Evolutionary conservation across 2,113 vertebrate species (phyloP), one percentile per base, ranked within the genome.

Genomic region (Actenoides lindsayi): DNA sequence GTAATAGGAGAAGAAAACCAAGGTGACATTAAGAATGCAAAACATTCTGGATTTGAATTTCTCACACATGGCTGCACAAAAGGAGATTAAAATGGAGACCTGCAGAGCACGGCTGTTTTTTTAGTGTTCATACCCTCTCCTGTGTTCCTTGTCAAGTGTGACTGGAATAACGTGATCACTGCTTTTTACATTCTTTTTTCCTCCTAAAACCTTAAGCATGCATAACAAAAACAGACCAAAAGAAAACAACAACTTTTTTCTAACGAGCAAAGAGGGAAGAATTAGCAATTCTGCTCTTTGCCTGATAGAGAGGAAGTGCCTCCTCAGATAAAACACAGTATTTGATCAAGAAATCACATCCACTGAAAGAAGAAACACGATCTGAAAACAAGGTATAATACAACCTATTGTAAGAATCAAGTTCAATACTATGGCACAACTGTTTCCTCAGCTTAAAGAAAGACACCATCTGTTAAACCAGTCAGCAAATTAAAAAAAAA

Each of bases 381-480:
- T 56, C 77, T 64, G 31, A 90, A 94, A 75, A 20, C 28, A 56
- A 71, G 65, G 78, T 77, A 85, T 7, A 90, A 78, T 73, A 82
- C 25, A 76, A 82, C 10, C 56, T 84, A 65, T 64, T 90, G 60
- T 87, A 71, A 78, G 62, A 87, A 60, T 19, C 51, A 89, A 94
- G 71, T 62, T 90, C 76, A 76, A 44, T 37, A 62, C 28, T 69
- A 71, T 0, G 8, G 80, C 89, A 95, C 83, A 93, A 96, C 44
- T 89, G 79, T 75, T 96, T 81, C 79, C 90, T 88, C 77, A 65
- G 65, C 83, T 94, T 83, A 78, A 77, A 95, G 76, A 60, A 48
- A 83, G 37, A 20, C 25, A 56, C 65, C 1, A 5, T 65, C 86
- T 94, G 80, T 67, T 92, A 87, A 93, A 90, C 20, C 28, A 94